phyloP scores from a whole-genome alignment of 2,888 invertebrate species.

The Himalopsyche tibetana region DNA sequence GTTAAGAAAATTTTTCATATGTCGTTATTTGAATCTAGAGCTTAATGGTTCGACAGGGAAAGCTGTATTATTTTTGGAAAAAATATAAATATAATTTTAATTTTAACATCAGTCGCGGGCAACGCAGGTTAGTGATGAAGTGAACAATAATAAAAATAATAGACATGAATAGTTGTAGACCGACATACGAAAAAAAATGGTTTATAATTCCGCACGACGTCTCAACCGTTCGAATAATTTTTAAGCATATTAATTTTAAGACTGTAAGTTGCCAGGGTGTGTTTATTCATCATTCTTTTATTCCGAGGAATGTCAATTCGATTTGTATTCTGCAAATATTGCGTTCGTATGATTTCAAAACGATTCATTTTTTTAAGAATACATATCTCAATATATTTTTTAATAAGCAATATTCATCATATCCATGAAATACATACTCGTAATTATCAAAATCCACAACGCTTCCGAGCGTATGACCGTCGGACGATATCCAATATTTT shows the following conservation, averaged over 20 bases:
- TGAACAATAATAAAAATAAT: constrained; percentile 61
- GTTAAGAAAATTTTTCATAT: constrained; percentile 19
- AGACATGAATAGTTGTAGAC: constrained; percentile 50
- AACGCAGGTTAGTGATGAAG: constrained; percentile 62
- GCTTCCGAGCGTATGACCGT: neutral
- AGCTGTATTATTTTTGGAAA: constrained; percentile 51
- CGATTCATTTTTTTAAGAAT: neutral
- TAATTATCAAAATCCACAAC: neutral
- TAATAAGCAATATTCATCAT: constrained; percentile 27
- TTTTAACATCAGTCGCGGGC: constrained; percentile 53
- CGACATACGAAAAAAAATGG: constrained; percentile 41
- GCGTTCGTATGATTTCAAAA: neutral
- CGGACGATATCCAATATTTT: neutral
- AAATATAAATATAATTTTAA: constrained; percentile 49
- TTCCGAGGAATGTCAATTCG: neutral
- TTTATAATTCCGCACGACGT: constrained; percentile 46
- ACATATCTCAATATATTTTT: constrained; percentile 43
- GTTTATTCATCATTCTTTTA: neutral
- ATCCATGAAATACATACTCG: neutral
- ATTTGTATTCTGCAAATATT: neutral
- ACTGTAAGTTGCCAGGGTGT: constrained; percentile 58
- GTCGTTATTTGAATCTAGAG: constrained; percentile 40
- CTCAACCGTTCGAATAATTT: constrained; percentile 44
- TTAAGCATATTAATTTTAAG: constrained; percentile 52
- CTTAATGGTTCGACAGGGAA: constrained; percentile 44